Percentiles rank a stretch among this genome's conserved stretches.
phyloP scores from a whole-genome alignment of 2,797 vertebrate genomes.

The Lepilemur ruficaudatus region DNA sequence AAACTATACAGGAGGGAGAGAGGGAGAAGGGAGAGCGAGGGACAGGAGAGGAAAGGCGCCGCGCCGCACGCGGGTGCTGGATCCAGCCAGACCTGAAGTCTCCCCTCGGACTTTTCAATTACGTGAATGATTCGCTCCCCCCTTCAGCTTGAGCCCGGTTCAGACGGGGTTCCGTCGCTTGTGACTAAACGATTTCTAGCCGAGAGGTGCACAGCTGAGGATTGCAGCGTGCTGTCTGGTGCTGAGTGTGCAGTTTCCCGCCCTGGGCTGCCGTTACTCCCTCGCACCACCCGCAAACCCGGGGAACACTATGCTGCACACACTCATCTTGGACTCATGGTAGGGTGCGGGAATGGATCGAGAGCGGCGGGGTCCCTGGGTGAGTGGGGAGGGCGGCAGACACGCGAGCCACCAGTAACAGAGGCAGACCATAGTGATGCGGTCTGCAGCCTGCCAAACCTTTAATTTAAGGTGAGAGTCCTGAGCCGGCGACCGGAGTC shows the following conservation, averaged over 20 bases:
- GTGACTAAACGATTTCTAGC: not conserved
- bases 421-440: not conserved
- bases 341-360: not conserved
- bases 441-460: not conserved
- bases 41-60: fast-evolving
- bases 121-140: not conserved
- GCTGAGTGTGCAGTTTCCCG: not conserved
- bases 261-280: not conserved
- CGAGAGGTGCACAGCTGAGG: not conserved
- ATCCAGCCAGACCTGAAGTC: not conserved
- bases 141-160: not conserved
- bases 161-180: not conserved
- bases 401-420: not conserved
- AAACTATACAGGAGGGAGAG: not conserved
- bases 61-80: not conserved
- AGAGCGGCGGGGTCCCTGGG: not conserved
- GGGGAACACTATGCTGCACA: not conserved
- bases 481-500: not conserved
- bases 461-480: not conserved
- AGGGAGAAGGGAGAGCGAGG: no score
- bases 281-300: not conserved
- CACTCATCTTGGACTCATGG: not conserved
- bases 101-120: not conserved
- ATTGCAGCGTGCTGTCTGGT: not conserved
- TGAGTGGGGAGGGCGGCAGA: not conserved